Base-by-base conservation (phyloP, 2,888 invertebrate species). In the Chaitophorus viminalis region DNA sequence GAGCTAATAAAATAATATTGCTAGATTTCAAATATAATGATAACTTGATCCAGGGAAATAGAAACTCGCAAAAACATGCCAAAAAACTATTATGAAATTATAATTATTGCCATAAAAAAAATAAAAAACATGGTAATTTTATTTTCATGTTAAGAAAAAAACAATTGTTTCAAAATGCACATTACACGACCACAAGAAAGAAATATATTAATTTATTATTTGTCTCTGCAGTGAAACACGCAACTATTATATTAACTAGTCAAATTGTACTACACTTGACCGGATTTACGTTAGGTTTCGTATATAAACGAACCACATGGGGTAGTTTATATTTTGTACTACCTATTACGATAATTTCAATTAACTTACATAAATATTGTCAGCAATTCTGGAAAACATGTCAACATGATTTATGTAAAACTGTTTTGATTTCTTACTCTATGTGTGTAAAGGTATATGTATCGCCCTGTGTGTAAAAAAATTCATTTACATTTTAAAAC, bases 181-280 rank as follows among this genome's bases (percentile, higher is more conserved):
- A 68, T n/a, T 17, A 74, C 36, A 31, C n/a, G 39, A 29, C 72
- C 33, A 25, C 17, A 17, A 29, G 9, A 29, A 29, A 39, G n/a
- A 36, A 33, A 82, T 74, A 54, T 75, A 74, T 60, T 74, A 36
- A 46, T 78, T 5, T n/a, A n/a, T 74, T 75, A 60, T 83, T 75
- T 60, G 29, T 75, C 39, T 75, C 4, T 25, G 3, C 39, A 54
- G 65, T 8, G 6, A 31, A 54, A 83, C 75, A 83, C 83, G 31
- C 74, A 14, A 83, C 36, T 25, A 60, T 39, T 29, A 74, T 54
- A 83, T n/a, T 21, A 74, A 60, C n/a, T 5, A 74, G 52, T 18
- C 4, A 29, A 9, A 68, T 17, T 29, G 31, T 70, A 70, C n/a
- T 68, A 25, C 9, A 29, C 8, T 65, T n/a, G 65, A n/a, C 65